Percentiles rank a stretch among this genome's conserved stretches.
Conservation (phyloP, 2,113 vertebrate genomes). For the Vulpes ferrilata region DNA sequence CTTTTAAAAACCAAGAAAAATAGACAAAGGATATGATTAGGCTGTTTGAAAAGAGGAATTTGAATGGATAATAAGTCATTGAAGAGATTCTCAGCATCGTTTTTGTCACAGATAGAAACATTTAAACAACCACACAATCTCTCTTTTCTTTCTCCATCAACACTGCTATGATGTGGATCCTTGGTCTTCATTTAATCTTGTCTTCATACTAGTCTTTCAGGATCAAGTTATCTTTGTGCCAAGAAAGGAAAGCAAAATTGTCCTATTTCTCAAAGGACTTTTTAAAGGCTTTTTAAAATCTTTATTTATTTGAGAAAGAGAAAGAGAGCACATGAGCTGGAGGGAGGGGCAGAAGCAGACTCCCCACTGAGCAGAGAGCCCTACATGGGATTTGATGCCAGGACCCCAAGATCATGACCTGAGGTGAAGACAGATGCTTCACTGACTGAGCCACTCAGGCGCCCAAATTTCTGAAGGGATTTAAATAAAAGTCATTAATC, state of each 20-base stretch:
- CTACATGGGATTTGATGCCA: background rate
- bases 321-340: background rate
- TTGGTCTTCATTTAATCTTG: conserved; percentile 59
- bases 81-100: background rate
- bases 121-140: background rate
- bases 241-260: conserved; percentile 97
- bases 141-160: background rate
- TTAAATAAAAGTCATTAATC: conserved; percentile 94
- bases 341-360: background rate
- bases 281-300: background rate
- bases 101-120: background rate
- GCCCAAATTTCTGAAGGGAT: conserved; percentile 92
- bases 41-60: background rate
- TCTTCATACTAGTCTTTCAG: conserved; percentile 95
- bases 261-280: conserved; percentile 94
- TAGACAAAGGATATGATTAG: background rate
- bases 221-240: conserved; percentile 93
- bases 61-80: background rate
- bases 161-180: background rate
- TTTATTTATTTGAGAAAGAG: background rate
- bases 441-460: background rate
- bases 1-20: background rate
- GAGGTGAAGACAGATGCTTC: background rate
- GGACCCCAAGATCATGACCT: background rate
- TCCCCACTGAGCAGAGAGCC: background rate